Conservation (phyloP, 2,113 vertebrate genomes). For the Rattus rattus region DNA sequence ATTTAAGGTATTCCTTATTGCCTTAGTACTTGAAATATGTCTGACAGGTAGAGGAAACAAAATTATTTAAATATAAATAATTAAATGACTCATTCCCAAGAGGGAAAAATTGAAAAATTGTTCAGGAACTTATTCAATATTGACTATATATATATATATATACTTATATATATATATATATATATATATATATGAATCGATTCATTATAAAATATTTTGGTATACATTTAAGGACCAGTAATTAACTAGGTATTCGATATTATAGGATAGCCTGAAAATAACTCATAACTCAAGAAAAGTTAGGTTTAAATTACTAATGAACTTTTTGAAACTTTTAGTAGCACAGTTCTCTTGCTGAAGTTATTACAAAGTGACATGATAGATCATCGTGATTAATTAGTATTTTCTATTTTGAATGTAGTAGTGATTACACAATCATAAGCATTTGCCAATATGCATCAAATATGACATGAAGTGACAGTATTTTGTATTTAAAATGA, state of each 20-base stretch:
- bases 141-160: background rate
- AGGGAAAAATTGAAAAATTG: conserved; percentile 27
- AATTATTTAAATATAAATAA: background rate
- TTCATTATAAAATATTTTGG: background rate
- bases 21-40: conserved; percentile 29
- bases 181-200: background rate
- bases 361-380: background rate
- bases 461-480: background rate
- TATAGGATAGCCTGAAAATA: background rate
- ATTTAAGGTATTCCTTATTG: background rate
- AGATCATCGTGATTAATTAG: background rate
- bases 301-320: background rate
- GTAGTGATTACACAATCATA: background rate
- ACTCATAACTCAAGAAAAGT: background rate
- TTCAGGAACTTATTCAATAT: background rate
- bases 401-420: background rate
- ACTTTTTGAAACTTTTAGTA: background rate
- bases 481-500: background rate
- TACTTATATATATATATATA: too few species aligned
- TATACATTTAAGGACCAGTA: background rate
- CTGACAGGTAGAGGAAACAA: background rate
- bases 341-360: rapidly evolving
- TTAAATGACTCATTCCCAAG: background rate
- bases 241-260: background rate
- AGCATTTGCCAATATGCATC: background rate